These are phyloP conservation scores for Hoplodrina ambigua DNA, from an alignment of 2,888 invertebrate genomes.

Conservation along the genomic window DNA sequence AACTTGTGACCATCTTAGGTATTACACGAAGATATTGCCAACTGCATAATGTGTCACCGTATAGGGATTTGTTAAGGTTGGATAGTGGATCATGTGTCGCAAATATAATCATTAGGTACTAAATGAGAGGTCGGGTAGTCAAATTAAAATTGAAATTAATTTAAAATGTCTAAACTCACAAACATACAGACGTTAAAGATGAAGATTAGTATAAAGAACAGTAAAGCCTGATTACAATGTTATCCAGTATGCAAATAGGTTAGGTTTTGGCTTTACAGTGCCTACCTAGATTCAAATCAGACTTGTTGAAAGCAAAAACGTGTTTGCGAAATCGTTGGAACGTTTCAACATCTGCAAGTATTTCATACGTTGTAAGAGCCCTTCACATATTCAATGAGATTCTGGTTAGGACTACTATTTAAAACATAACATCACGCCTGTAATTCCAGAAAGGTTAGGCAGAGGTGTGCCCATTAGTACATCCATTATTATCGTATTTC, in stretches of 20 bases:
- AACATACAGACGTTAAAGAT: too few relatives aligned
- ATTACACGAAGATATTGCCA: not conserved
- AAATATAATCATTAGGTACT: too few relatives aligned
- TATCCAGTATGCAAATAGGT: conserved; percentile 26
- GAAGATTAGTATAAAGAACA: not conserved
- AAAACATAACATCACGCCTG: too few relatives aligned
- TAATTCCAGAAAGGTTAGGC: too few relatives aligned
- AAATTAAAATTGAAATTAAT: too few relatives aligned
- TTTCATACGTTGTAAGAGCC: conserved; percentile 12
- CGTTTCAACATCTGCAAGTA: conserved; percentile 6
- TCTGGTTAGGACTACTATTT: not conserved
- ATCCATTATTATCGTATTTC: not conserved
- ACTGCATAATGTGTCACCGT: not conserved
- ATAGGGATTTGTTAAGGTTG: not conserved
- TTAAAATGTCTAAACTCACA: too few relatives aligned
- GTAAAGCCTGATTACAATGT: conserved; percentile 26
- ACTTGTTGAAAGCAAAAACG: conserved; percentile 4
- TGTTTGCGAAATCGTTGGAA: conserved; percentile 34
- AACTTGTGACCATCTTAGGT: conserved; percentile 2
- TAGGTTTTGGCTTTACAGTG: not conserved
- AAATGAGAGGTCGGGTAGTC: too few relatives aligned
- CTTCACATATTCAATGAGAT: not conserved
- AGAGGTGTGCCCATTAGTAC: too few relatives aligned
- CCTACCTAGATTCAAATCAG: not conserved
- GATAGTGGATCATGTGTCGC: too few relatives aligned